Evolutionary conservation across 2,888 invertebrate genomes (phyloP), one percentile per base, ranked within the genome.

Genomic region (Magallana nippona): DNA sequence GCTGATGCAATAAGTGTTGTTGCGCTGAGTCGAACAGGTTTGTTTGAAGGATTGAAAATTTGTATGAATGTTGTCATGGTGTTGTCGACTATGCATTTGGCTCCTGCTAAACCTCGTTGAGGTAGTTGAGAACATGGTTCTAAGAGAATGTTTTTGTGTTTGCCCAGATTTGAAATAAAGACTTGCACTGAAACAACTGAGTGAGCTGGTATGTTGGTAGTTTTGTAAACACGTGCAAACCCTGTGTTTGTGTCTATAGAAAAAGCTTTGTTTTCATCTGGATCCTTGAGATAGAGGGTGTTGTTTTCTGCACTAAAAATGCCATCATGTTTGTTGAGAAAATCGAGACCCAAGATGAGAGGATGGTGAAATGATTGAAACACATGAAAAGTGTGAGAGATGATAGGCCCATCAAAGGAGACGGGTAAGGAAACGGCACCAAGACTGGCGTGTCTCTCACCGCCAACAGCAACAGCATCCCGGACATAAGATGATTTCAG

Each of bases 391-490:
- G 17, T 22, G 1, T 79, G 55, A 79, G 13, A 15, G 5, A 79
- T 15, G 19, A 79, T 3, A 56, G 22, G 57, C 19, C 79, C 55
- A 55, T n/a, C 19, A 19, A 79, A 79, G 11, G 79, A 56, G 27
- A 79, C 3, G 11, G 79, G 79, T 55, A 79, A 57, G 79, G 79
- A 56, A 22, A 79, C 2, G 1, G 55, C 79, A 79, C 79, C 79
- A 1, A 79, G 57, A 79, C 79, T 79, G 5, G 57, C n/a, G 57
- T 79, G 44, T 10, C 22, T 55, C 22, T 79, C 79, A 57, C 79
- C 79, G 57, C 79, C 79, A 19, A 79, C 79, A 79, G 56, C 79
- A n/a, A 79, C 79, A 15, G 79, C 79, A 79, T 79, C 56, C 27
- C 27, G 1, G 2, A 27, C 27, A 27, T 27, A 1, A 27, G 27